Evolutionary conservation across 2,797 vertebrate species (phyloP).

Genomic region (Acipenser transmontanus): DNA sequence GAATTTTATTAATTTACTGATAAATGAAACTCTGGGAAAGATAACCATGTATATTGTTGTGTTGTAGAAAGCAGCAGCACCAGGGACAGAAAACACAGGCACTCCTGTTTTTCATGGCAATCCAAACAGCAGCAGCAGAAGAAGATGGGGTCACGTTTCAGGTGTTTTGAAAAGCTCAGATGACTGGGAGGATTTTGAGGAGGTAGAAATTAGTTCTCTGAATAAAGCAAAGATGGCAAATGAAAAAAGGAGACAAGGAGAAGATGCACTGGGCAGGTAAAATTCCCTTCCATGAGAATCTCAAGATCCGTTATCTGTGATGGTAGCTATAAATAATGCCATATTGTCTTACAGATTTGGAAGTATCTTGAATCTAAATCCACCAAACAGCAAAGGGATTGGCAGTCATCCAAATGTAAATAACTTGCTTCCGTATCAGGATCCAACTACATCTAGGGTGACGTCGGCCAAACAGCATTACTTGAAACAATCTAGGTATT

Average conservation of each 20-base stretch:
- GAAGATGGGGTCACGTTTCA: slow-evolving; percentile 74
- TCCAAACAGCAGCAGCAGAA: slow-evolving; percentile 65
- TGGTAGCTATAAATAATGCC: not conserved
- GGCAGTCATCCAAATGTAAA: slow-evolving; percentile 68
- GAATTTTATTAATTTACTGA: no score
- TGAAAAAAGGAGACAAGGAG: slow-evolving; percentile 61
- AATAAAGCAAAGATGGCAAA: slow-evolving; percentile 57
- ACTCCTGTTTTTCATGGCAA: slow-evolving; percentile 58
- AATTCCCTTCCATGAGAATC: not conserved
- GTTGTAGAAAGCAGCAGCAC: slow-evolving; percentile 40
- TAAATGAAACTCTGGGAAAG: no score
- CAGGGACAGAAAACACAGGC: slow-evolving; percentile 61
- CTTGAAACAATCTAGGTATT: slow-evolving; percentile 83
- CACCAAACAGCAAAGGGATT: slow-evolving; percentile 53
- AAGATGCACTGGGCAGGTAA: slow-evolving; percentile 70
- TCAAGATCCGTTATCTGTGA: not conserved
- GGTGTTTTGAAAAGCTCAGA: slow-evolving; percentile 66
- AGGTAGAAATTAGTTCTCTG: slow-evolving; percentile 55
- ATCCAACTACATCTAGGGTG: slow-evolving; percentile 57
- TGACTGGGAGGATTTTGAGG: slow-evolving; percentile 79
- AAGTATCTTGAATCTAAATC: slow-evolving; percentile 77
- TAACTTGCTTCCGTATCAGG: slow-evolving; percentile 54
- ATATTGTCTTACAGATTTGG: slow-evolving; percentile 62
- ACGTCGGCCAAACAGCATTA: slow-evolving; percentile 87
- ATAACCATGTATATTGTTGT: not conserved